phyloP scores from a whole-genome alignment of 1,140 invertebrate genomes.

The Psix sp. region DNA sequence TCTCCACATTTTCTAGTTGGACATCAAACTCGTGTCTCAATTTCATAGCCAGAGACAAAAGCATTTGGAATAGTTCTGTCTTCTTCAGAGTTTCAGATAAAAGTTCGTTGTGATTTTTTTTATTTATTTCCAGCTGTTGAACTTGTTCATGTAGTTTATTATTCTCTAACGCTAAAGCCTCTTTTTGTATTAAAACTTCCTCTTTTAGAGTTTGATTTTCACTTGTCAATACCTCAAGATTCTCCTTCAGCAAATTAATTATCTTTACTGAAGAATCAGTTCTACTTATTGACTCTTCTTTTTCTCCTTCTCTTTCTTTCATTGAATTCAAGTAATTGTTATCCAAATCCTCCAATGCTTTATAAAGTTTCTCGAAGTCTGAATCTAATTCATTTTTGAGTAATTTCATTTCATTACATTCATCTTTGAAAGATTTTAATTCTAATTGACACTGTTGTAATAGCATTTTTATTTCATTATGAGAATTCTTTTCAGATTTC shows the following conservation, averaged over 20 bases:
- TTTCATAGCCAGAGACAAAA: conserved; percentile 51
- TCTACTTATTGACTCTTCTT: neutral
- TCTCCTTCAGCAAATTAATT: conserved; percentile 3
- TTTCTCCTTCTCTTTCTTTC: no score
- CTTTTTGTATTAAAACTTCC: conserved; percentile 42
- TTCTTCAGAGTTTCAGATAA: conserved; percentile 55
- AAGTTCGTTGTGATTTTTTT: conserved; percentile 47
- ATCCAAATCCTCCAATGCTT: conserved; percentile 4
- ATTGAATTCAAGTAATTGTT: no score
- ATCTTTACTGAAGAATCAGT: conserved; percentile 2
- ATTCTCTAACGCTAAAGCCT: conserved; percentile 31
- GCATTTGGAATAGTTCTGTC: conserved; percentile 61
- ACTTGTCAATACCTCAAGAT: conserved; percentile 29
- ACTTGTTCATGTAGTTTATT: conserved; percentile 38
- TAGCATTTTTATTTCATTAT: conserved; percentile 8
- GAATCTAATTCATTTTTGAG: conserved; percentile 6
- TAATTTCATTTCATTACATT: conserved; percentile 1
- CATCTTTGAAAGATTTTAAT: conserved; percentile 12
- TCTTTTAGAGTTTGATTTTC: neutral
- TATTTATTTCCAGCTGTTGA: conserved; percentile 29
- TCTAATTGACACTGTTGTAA: conserved; percentile 8
- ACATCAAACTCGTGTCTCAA: conserved; percentile 58
- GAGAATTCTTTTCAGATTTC: conserved; percentile 10
- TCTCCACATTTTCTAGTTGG: conserved; percentile 35
- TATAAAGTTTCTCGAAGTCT: conserved; percentile 8